phyloP scores from a whole-genome alignment of 1,140 invertebrate species.

The Brevipalpus yothersi region DNA sequence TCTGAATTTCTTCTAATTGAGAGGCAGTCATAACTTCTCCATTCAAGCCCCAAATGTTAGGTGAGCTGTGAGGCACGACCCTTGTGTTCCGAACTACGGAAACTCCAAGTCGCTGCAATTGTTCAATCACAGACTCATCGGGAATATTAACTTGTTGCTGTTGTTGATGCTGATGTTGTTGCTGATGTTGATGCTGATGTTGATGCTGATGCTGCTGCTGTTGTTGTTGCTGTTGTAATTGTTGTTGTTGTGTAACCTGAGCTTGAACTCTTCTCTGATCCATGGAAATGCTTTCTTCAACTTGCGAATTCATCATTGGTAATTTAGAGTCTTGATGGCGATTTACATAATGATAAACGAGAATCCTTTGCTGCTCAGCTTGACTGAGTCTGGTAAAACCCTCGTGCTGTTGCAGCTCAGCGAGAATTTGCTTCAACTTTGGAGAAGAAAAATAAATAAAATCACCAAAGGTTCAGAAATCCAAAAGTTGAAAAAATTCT shows the following conservation, averaged over 20 bases:
- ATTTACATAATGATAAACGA: no score
- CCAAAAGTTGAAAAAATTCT: no score
- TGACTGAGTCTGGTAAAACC: no score
- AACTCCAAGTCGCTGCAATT: neutral
- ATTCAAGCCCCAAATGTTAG: conserved; percentile 6
- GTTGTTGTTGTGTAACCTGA: conserved; percentile 23
- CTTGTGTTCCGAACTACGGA: neutral
- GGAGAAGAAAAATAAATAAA: no score
- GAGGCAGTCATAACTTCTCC: conserved; percentile 5
- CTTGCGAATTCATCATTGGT: neutral
- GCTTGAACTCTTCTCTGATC: neutral
- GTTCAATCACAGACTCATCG: neutral
- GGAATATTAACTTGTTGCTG: neutral
- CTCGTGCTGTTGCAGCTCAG: no score
- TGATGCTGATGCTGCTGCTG: conserved; percentile 10
- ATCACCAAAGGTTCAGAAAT: no score
- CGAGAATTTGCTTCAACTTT: no score
- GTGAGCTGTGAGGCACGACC: neutral
- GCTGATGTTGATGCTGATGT: conserved; percentile 7
- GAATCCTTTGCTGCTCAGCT: no score
- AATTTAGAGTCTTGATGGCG: no score
- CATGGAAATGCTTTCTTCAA: neutral
- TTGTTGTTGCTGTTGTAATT: conserved; percentile 9
- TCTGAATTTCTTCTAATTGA: conserved; percentile 20
- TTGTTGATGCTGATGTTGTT: neutral